Conservation (phyloP, 2,888 invertebrate genomes). For the Andricus curvator region DNA sequence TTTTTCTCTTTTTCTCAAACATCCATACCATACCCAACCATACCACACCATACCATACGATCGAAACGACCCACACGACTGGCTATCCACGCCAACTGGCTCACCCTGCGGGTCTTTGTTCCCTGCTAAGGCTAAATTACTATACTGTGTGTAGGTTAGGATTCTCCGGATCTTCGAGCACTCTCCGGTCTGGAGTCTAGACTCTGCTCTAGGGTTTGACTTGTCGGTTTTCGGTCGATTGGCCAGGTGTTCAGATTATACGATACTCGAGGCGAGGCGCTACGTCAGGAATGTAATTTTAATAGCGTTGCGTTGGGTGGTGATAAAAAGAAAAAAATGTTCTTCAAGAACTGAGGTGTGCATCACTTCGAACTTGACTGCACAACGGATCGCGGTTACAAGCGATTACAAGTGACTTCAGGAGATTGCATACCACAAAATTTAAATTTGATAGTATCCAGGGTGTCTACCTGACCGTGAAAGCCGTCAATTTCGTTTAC, state of each 20-base stretch:
- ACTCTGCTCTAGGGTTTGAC: conserved; percentile 35
- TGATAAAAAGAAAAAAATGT: neutral
- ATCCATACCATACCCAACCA: neutral
- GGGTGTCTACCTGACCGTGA: too few species aligned
- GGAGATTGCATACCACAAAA: too few species aligned
- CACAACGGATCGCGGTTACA: neutral
- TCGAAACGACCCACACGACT: conserved; percentile 41
- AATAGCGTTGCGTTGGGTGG: neutral
- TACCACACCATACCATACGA: neutral
- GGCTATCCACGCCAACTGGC: conserved; percentile 40
- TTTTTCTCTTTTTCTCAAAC: conserved; percentile 33
- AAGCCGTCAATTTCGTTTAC: too few species aligned
- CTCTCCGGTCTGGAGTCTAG: conserved; percentile 18
- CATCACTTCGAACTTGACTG: neutral
- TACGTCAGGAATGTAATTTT: conserved; percentile 37
- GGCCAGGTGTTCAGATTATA: conserved; percentile 41
- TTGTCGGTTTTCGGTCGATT: conserved; percentile 40
- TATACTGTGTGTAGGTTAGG: conserved; percentile 31
- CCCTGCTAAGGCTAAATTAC: conserved; percentile 36
- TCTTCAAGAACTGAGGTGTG: neutral
- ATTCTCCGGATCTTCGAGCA: conserved; percentile 25
- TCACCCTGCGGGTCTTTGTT: conserved; percentile 41
- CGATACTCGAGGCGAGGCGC: conserved; percentile 26
- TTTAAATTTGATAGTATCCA: too few species aligned
- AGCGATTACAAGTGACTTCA: neutral